Base-by-base conservation (phyloP, 1,140 invertebrate species). In the Drosophila carrolli region DNA sequence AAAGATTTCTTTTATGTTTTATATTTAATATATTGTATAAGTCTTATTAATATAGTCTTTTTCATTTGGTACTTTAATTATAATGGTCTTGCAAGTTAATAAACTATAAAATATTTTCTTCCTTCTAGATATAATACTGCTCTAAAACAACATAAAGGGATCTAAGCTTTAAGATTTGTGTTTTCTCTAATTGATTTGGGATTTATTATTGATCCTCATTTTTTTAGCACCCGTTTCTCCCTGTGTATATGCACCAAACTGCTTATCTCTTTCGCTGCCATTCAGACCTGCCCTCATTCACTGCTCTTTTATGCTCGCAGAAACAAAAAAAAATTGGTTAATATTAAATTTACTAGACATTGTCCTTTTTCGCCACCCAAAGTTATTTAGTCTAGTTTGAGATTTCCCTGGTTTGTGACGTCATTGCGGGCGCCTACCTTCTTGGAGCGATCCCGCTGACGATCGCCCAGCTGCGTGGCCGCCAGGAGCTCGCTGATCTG, bases 331-430 rank as follows among this genome's bases (percentile, higher is more conserved):
- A 35, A 27, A 16, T 16, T 14, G 2, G 9, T 61, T 19, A 59
- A 14, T 38, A 65, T 40, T 19, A 40, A 47, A 16, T 56, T 27
- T 32, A 38, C 59, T 41, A 32, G 59, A 9, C 23, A 10, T 44
- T n/a, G 48, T 11, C 63, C 23, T 60, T 4, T 74, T 55, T 59
- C 38, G 58, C 48, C 23, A 14, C 27, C 48, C 48, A 7, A 14
- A 32, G 29, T 46, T 57, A 19, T 63, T 46, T 72, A 73, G 50
- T 50, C 66, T 88, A 83, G 67, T 77, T 83, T 88, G 83, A 88
- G 83, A 88, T 88, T 88, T 88, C 63, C 72, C 74, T 89, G 75
- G 78, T 57, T 77, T 83, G 83, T 88, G 75, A 89, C 80, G 73
- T 67, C 77, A 43, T 63, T 50, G 74, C 59, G 50, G 78, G 78